Conservation (phyloP, 2,888 invertebrate species). For the Netelia inedita region DNA sequence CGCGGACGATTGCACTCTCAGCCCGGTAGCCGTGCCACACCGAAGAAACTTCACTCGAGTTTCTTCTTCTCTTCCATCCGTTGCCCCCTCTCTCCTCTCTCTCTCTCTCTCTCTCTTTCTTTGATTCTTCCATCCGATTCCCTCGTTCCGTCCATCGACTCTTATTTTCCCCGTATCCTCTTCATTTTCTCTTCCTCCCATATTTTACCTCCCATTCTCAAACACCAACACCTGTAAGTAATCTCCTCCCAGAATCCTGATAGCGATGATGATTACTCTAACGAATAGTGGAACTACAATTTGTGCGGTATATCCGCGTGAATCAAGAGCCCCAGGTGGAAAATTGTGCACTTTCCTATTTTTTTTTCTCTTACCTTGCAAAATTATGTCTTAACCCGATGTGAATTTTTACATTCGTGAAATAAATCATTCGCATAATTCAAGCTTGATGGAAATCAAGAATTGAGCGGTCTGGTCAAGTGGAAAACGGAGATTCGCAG, state of each 20-base stretch:
- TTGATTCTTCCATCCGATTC: background rate
- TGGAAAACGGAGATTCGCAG: no score
- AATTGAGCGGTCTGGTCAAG: no score
- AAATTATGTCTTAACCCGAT: background rate
- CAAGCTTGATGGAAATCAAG: no score
- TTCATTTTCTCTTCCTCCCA: conserved; percentile 39
- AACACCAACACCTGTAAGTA: background rate
- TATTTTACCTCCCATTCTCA: background rate
- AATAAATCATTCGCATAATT: background rate
- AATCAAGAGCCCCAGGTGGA: background rate
- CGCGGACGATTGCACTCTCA: conserved; percentile 75
- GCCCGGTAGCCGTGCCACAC: conserved; percentile 74
- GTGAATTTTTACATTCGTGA: background rate
- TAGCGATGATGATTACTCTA: conserved; percentile 21
- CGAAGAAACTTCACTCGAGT: conserved; percentile 23
- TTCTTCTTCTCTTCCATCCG: conserved; percentile 17
- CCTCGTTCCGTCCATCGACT: conserved; percentile 8
- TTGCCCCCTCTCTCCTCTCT: no score
- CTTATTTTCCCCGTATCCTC: conserved; percentile 60
- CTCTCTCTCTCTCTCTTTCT: no score
- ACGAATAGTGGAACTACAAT: conserved; percentile 41
- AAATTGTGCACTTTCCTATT: background rate
- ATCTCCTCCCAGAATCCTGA: background rate
- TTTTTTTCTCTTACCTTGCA: background rate
- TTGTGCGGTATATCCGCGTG: background rate